phyloP scores from a whole-genome alignment of 1,140 invertebrate genomes.

The Venturia canescens region DNA sequence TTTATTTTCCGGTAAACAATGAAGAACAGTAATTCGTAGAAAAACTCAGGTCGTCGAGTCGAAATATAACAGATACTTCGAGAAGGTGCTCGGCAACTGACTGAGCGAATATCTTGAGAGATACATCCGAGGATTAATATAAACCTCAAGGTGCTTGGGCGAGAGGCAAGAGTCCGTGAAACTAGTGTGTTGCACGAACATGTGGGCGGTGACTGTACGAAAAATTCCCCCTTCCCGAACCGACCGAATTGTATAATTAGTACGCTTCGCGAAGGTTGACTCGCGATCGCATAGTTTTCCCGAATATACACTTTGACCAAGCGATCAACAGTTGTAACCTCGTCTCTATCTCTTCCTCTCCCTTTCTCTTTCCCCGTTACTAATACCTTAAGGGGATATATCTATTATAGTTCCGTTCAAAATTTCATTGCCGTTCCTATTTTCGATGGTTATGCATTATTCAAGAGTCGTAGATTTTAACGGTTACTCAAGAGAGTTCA shows the following conservation, averaged over 20 bases:
- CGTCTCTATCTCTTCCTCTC: neutral
- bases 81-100: constrained; percentile 55
- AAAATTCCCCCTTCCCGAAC: constrained; percentile 6
- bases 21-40: too few species aligned
- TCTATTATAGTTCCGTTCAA: too few species aligned
- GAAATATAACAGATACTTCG: neutral
- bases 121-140: constrained; percentile 72
- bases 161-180: constrained; percentile 48
- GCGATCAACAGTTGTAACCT: neutral
- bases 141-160: constrained; percentile 67
- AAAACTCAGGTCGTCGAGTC: too few species aligned
- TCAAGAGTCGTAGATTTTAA: too few species aligned
- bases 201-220: constrained; percentile 48
- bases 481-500: too few species aligned
- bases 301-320: constrained; percentile 1
- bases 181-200: constrained; percentile 39
- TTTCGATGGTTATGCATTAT: too few species aligned
- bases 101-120: constrained; percentile 65
- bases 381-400: too few species aligned
- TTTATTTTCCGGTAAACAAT: too few species aligned
- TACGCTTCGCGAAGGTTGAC: constrained; percentile 65
- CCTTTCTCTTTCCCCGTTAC: neutral
- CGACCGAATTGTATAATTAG: constrained; percentile 70
- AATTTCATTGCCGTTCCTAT: too few species aligned
- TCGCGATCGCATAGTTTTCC: constrained; percentile 44